phyloP scores from a whole-genome alignment of 2,797 vertebrate genomes.

The Sylvia borin region DNA sequence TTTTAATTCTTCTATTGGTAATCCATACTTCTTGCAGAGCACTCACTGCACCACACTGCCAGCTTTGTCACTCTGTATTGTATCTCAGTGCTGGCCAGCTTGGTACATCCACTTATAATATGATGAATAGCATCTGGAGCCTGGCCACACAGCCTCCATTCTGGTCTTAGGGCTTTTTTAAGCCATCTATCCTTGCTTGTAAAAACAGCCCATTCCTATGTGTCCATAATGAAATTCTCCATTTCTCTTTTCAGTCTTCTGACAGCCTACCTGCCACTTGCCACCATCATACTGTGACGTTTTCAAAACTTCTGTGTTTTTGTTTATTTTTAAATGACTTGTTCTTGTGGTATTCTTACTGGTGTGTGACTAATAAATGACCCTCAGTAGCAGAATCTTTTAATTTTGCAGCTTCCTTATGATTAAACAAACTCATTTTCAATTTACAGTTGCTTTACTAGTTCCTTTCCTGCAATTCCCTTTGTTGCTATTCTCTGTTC shows the following conservation, averaged over 20 bases:
- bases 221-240: background rate
- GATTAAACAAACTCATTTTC: background rate
- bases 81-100: background rate
- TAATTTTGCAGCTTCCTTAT: background rate
- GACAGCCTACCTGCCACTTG: background rate
- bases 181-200: conserved; percentile 13
- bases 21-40: background rate
- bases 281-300: background rate
- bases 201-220: background rate
- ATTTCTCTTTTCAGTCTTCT: conserved; percentile 1
- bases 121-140: conserved; percentile 23
- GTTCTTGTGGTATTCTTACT: background rate
- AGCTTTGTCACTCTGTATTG: background rate
- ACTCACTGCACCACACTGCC: background rate
- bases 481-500: background rate
- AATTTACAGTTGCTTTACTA: background rate
- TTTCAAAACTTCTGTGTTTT: background rate
- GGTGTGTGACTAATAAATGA: background rate
- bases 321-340: background rate
- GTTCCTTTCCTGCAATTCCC: background rate
- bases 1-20: background rate
- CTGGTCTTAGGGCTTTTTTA: background rate
- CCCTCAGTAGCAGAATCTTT: background rate
- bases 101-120: conserved; percentile 12
- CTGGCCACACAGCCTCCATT: conserved; percentile 3